Base-by-base conservation (phyloP, 2,888 invertebrate species). In the Erynnis tages region DNA sequence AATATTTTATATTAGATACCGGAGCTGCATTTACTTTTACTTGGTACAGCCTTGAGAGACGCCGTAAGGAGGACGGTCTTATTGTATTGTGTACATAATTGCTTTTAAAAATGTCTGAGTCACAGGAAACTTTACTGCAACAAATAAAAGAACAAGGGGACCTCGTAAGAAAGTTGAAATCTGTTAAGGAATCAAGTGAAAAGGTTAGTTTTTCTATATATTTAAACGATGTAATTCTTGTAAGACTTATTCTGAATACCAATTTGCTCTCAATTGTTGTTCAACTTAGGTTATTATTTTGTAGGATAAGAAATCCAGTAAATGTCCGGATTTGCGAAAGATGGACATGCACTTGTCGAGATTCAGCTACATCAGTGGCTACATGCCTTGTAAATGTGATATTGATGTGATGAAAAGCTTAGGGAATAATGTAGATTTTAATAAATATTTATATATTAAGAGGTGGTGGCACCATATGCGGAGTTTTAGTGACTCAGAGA, bases 111-210 rank as follows among this genome's bases (percentile, higher is more conserved):
- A 89, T 89, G 88, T 76, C 84, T 59, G 82, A 83, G 56, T 65
- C 65, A 57, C 80, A 82, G 68, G 85, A 85, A 63, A 43, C 59
- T 55, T 65, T 89, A 57, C 64, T 78, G 53, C 73, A 79, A 58
- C 79, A 85, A 79, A 88, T 89, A 53, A 81, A 87, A 71, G 86
- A 84, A 69, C 96, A 96, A 82, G 96, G 95, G 59, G 95, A 96
- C 76, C 79, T 94, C 63, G 95, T 97, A 44, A 91, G 96, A 69
- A 94, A 94, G 84, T 86, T 96, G 57, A 97, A 97, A 87, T 91
- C 93, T 60, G 92, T 93, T 21, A 95, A 96, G 82, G 95, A 94
- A 79, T 91, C 93, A 45, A 93, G 91, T 76, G 93, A 93, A 62
- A 93, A 93, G 94, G 96, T 96, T 67, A 72, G 48, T 32, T 48